A percentile compares a stretch with the other conserved stretches of the same genome.
Conservation (phyloP, 2,113 vertebrate species). For the Syngnathus typhle region DNA sequence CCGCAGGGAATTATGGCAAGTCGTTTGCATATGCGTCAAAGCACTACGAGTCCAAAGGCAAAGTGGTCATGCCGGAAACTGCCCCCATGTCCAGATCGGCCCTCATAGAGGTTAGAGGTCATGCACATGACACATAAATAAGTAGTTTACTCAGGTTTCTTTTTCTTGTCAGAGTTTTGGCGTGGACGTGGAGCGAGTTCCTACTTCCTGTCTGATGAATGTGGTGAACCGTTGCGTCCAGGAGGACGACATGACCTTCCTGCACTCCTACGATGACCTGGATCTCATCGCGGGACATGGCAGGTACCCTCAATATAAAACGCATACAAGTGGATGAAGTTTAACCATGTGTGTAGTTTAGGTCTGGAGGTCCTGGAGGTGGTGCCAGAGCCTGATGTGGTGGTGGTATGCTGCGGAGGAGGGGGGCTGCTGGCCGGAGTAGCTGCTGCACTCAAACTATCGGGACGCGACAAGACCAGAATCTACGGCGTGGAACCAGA, state of each 20-base stretch:
- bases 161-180: slow-evolving; percentile 63
- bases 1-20: slow-evolving; percentile 76
- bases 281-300: slow-evolving; percentile 72
- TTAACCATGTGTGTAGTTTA: slow-evolving; percentile 42
- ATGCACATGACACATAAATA: neutral
- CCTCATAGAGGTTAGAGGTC: slow-evolving; percentile 64
- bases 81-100: slow-evolving; percentile 64
- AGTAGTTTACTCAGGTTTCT: neutral
- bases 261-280: slow-evolving; percentile 69
- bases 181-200: slow-evolving; percentile 67
- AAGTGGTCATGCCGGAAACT: slow-evolving; percentile 73
- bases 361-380: slow-evolving; percentile 71
- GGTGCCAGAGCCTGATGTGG: slow-evolving; percentile 61
- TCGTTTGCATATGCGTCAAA: slow-evolving; percentile 72
- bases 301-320: slow-evolving; percentile 48
- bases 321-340: neutral
- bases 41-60: slow-evolving; percentile 67
- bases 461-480: slow-evolving; percentile 60
- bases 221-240: slow-evolving; percentile 66
- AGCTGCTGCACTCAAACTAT: slow-evolving; percentile 69
- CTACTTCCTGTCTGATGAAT: slow-evolving; percentile 55
- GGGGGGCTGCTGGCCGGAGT: slow-evolving; percentile 71
- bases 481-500: slow-evolving; percentile 74
- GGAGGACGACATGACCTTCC: slow-evolving; percentile 67
- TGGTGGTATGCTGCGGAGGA: slow-evolving; percentile 73